Evolutionary conservation across 2,797 vertebrate genomes (phyloP).

Genomic region (Pantherophis vulpinus): DNA sequence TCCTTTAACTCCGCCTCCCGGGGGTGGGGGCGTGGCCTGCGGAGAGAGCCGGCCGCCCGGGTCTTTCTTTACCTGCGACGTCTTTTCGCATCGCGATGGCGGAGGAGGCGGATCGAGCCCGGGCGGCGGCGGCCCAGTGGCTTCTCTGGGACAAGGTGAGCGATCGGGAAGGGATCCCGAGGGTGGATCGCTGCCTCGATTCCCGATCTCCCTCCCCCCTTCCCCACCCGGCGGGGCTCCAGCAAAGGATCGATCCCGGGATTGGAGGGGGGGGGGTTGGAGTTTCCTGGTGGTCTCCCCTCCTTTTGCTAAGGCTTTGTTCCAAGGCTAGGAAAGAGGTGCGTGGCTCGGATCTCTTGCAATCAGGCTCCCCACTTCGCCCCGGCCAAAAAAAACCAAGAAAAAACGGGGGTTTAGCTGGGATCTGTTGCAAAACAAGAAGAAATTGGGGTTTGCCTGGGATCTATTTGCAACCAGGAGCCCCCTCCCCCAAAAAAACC

Average conservation of each 20-base stretch:
- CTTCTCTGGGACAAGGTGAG: conserved; percentile 85
- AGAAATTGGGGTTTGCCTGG: too few relatives aligned
- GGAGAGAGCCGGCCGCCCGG: background rate
- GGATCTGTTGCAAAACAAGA: too few relatives aligned
- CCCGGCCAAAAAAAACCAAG: too few relatives aligned
- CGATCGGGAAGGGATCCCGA: background rate
- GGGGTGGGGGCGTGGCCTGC: background rate
- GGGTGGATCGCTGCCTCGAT: background rate
- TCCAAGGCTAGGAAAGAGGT: background rate
- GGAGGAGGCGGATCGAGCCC: conserved; percentile 62
- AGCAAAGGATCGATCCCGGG: background rate
- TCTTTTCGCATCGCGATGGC: background rate
- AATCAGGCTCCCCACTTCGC: background rate
- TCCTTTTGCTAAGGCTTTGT: background rate
- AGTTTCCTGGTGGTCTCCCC: background rate
- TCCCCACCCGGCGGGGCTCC: background rate
- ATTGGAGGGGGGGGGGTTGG: accelerated
- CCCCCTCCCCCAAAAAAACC: too few relatives aligned
- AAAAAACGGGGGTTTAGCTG: too few relatives aligned
- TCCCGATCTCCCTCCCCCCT: background rate
- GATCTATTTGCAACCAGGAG: too few relatives aligned
- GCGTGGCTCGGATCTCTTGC: background rate
- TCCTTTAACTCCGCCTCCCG: background rate
- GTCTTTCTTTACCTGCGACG: background rate
- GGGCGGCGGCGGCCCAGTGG: conserved; percentile 75